Conservation (phyloP, 2,797 vertebrate genomes). For the Enteromius argenteus region DNA sequence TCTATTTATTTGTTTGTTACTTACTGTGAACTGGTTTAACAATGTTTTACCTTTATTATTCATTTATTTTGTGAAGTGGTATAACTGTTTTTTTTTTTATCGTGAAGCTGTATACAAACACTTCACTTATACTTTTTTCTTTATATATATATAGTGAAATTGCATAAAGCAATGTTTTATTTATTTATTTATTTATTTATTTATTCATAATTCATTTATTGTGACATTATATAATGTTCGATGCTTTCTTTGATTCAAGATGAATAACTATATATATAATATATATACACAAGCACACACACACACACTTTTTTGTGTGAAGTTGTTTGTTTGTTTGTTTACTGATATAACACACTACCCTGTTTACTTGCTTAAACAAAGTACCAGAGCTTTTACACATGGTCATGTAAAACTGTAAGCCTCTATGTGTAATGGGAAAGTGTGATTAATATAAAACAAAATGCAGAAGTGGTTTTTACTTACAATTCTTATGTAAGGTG, state of each 20-base stretch:
- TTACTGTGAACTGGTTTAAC: neutral
- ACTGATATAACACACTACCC: neutral
- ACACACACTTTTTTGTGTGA: neutral
- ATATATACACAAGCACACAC: no score
- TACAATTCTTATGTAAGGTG: slow-evolving; percentile 25
- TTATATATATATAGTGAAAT: neutral
- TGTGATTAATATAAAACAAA: slow-evolving; percentile 22
- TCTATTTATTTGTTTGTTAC: neutral
- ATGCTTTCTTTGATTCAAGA: neutral
- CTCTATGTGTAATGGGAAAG: slow-evolving; percentile 15
- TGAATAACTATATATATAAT: no score
- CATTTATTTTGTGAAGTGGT: neutral
- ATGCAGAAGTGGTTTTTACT: slow-evolving; percentile 14
- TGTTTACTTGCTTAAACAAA: neutral
- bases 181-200: no score
- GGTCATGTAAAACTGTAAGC: neutral
- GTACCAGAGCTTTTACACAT: neutral
- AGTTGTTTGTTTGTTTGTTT: neutral
- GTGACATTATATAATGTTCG: neutral
- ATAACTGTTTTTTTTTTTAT: neutral
- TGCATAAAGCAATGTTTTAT: neutral
- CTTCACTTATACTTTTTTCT: neutral
- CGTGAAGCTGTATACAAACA: neutral
- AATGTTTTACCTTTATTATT: neutral
- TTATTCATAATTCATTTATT: neutral